Base-by-base conservation (phyloP, 2,888 invertebrate species). In the Tanytarsus gracilentus region DNA sequence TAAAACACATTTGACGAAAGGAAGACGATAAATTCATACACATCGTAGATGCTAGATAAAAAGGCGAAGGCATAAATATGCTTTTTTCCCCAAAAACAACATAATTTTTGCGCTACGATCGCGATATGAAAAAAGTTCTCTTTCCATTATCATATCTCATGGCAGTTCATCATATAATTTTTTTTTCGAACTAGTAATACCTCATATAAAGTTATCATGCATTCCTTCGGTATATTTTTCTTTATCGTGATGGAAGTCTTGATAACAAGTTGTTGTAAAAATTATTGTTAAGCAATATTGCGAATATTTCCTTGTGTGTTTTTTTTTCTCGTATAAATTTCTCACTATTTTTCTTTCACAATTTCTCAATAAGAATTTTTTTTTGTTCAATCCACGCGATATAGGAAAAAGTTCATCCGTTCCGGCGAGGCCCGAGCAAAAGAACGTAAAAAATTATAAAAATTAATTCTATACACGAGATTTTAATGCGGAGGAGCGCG, bases 171-270 rank as follows among this genome's bases (percentile, higher is more conserved):
- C 11, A 30, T 6, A 8, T 51, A n/a, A n/a, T n/a, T n/a, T n/a
- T n/a, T n/a, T n/a, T n/a, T n/a, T n/a, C n/a, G n/a, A n/a, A n/a
- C n/a, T 40, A 40, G 58, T 27, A 58, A 58, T 58, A 58, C 58
- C 58, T 58, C 58, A 58, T n/a, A n/a, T n/a, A n/a, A 23, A 29
- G 58, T 58, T 58, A 58, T 58, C 58, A 48, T 26, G 40, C 58
- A 58, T 58, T 39, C 30, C 30, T 58, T 48, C 25, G n/a, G n/a
- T n/a, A n/a, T n/a, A n/a, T n/a, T n/a, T n/a, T n/a, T n/a, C n/a
- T n/a, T n/a, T n/a, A n/a, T n/a, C n/a, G n/a, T n/a, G n/a, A 51
- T 51, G 51, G 30, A 26, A 30, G 30, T 29, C 27, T 27, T 51
- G 51, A 27, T 29, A 51, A 51, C 30, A 25, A 30, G 9, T 27